Evolutionary conservation across 2,888 invertebrate genomes (phyloP), one percentile per base, ranked within the genome.

Genomic region (Agonum fuliginosum): DNA sequence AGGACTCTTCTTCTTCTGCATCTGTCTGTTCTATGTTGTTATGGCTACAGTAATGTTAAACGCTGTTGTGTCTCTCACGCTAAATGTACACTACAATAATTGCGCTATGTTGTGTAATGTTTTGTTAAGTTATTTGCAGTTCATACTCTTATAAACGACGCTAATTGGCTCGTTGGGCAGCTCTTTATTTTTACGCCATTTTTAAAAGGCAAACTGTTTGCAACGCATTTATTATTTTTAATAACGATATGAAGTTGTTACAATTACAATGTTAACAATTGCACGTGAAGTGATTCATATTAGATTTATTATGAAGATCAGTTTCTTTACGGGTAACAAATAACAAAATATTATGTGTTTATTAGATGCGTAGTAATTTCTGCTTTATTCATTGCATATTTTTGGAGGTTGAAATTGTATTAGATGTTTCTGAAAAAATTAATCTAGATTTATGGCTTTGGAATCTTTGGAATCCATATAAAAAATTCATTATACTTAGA

Each of bases 101-200:
- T 62, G 58, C 17, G 30, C 17, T 30, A 17, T 30, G 30, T 30
- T 30, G 30, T 37, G 37, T 17, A 48, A 48, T 24, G 54, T 54
- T 54, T 54, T 27, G 54, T 54, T 48, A 20, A 48, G 17, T 48
- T 54, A 54, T 54, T 54, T 54, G 54, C 12, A 30, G 27, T 62
- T 62, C 58, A 62, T 30, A 30, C 58, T 62, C 30, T 62, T 62
- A 62, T 62, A 62, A 62, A 62, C 58, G 58, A 30, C 58, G 30
- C 58, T 62, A 62, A 62, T 62, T 62, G 58, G 58, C 58, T 62
- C 58, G 14, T 62, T 62, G 58, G 30, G 14, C 30, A 30, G 14
- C 27, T 27, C 12, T 17, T 62, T 62, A 27, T 62, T 62, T 62
- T 30, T 62, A 30, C 17, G 14, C 14, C 58, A 27, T 30, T 17